Evolutionary conservation across 2,113 vertebrate species (phyloP).

Genomic region (Semnornis frantzii): DNA sequence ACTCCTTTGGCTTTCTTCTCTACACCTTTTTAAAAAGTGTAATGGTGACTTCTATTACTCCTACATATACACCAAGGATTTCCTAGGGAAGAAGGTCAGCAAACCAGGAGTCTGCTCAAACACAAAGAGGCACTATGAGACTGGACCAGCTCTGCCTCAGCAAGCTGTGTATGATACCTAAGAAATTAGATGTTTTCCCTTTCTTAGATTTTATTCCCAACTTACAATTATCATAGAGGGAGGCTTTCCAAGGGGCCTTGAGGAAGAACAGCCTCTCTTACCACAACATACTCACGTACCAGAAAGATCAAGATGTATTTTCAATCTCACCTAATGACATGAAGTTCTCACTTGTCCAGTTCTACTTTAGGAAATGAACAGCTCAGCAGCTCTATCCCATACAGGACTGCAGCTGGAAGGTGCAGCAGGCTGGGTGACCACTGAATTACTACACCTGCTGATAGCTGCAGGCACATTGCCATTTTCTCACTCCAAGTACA

Average conservation of each 20-base stretch:
- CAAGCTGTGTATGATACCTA: neutral
- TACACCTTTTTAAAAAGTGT: neutral
- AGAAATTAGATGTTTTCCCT: neutral
- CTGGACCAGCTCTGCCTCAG: neutral
- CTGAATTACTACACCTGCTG: rapidly evolving
- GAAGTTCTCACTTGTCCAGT: neutral
- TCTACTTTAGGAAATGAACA: neutral
- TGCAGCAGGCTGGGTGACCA: neutral
- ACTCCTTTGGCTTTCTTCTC: neutral
- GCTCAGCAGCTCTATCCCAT: rapidly evolving
- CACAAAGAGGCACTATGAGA: neutral
- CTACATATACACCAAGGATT: neutral
- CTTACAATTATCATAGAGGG: neutral
- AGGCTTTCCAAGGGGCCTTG: neutral
- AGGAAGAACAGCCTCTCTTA: neutral
- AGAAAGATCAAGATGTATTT: neutral
- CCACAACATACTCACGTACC: neutral
- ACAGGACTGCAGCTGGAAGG: neutral
- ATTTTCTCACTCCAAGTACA: neutral
- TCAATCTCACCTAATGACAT: neutral
- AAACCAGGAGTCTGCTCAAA: neutral
- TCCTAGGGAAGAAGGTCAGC: neutral
- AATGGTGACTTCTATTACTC: no score
- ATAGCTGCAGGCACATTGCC: neutral
- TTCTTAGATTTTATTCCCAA: neutral